These are phyloP conservation scores for Sylvia atricapilla DNA, from an alignment of 2,113 vertebrate genomes.

Conservation along the genomic window DNA sequence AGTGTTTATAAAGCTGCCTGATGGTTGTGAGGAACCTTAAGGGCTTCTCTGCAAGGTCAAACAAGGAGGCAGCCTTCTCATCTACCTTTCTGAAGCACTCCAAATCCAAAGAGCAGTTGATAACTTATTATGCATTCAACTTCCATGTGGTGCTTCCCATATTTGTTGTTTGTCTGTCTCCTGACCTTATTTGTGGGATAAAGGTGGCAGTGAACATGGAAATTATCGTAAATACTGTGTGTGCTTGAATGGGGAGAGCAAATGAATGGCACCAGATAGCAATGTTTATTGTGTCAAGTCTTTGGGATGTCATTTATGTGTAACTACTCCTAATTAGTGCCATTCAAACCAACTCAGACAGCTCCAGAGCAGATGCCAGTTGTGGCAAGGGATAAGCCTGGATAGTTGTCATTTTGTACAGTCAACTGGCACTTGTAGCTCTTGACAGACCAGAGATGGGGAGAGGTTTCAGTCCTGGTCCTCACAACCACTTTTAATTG, in stretches of 20 bases:
- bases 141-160: not conserved
- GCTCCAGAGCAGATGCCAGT: conserved; percentile 64
- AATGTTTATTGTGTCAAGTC: conserved; percentile 65
- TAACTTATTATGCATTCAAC: conserved; percentile 28
- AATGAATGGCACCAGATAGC: conserved; percentile 64
- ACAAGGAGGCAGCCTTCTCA: not conserved
- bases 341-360: conserved; percentile 64
- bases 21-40: not conserved
- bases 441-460: not conserved
- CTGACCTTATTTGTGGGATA: conserved; percentile 61
- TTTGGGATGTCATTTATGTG: conserved; percentile 65
- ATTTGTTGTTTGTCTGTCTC: conserved; percentile 56
- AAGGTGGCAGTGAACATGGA: conserved; percentile 56
- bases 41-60: not conserved
- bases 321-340: conserved; percentile 69
- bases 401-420: conserved; percentile 44
- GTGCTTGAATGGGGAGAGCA: conserved; percentile 50
- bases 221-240: conserved; percentile 63
- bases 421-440: conserved; percentile 9
- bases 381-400: conserved; percentile 53
- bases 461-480: not conserved
- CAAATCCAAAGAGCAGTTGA: not conserved
- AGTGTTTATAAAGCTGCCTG: not conserved
- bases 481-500: not conserved
- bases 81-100: not conserved